These are phyloP conservation scores for Glomeris maerens DNA, from an alignment of 1,140 invertebrate genomes.

Conservation along the genomic window DNA sequence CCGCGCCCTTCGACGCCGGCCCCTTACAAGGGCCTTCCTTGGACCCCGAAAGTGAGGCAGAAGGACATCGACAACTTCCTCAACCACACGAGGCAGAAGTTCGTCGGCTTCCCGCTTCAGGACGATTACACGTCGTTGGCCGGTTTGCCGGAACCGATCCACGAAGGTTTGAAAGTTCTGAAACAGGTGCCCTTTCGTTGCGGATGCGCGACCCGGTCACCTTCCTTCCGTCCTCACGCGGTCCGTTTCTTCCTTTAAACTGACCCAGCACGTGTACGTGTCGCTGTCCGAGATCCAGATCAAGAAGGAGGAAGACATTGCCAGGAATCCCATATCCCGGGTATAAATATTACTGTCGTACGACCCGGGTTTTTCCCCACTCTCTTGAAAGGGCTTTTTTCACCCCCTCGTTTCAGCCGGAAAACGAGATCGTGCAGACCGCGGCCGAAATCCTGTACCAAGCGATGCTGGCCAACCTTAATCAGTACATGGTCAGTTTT, in stretches of 20 bases:
- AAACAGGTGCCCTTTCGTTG: conserved; percentile 40
- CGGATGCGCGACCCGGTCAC: no score
- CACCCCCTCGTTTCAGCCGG: conserved; percentile 37
- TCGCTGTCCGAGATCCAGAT: conserved; percentile 39
- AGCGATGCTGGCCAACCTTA: conserved; percentile 79
- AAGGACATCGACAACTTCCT: conserved; percentile 84
- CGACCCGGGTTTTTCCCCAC: not conserved
- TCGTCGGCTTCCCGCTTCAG: conserved; percentile 79
- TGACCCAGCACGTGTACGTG: conserved; percentile 34
- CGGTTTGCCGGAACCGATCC: conserved; percentile 84
- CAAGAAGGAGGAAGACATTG: conserved; percentile 37
- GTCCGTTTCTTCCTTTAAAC: no score
- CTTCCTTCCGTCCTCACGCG: no score
- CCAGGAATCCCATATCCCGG: conserved; percentile 36
- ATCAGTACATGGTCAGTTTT: conserved; percentile 74
- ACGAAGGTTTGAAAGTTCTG: conserved; percentile 81
- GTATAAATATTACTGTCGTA: conserved; percentile 19
- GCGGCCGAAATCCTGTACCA: conserved; percentile 78
- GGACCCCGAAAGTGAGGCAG: conserved; percentile 85
- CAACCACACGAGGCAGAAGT: conserved; percentile 80
- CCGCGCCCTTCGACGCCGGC: conserved; percentile 19
- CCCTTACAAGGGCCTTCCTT: conserved; percentile 51
- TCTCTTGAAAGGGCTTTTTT: not conserved
- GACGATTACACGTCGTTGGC: conserved; percentile 74
- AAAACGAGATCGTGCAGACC: conserved; percentile 55